These are phyloP conservation scores for Thecophora atra DNA, from an alignment of 2,888 invertebrate species.

Conservation along the genomic window DNA sequence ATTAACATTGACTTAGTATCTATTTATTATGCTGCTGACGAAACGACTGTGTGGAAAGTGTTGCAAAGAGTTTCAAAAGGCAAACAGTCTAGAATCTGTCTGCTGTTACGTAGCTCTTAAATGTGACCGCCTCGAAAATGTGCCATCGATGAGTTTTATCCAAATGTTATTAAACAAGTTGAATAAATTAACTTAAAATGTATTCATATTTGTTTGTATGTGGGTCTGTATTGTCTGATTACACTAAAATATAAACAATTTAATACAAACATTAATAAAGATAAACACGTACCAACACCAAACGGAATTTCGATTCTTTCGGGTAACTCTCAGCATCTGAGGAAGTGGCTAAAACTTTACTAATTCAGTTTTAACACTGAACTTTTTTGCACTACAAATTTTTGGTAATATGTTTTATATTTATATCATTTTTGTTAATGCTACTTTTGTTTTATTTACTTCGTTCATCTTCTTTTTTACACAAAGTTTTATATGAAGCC, in stretches of 20 bases:
- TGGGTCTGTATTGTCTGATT: too few species aligned
- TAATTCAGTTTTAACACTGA: too few species aligned
- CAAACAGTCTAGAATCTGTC: neutral
- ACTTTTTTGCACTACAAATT: too few species aligned
- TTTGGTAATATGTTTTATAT: neutral
- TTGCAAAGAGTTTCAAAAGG: neutral
- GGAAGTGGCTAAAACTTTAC: too few species aligned
- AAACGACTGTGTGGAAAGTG: neutral
- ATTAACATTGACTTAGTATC: neutral
- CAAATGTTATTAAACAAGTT: neutral
- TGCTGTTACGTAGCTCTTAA: constrained; percentile 15
- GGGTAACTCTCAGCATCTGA: too few species aligned
- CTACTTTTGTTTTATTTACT: neutral
- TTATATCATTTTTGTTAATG: neutral
- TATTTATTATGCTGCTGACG: neutral
- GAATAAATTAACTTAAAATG: neutral
- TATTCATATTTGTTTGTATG: neutral
- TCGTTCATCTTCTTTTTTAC: too few species aligned
- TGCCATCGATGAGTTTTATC: neutral
- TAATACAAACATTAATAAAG: too few species aligned
- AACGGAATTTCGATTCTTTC: too few species aligned
- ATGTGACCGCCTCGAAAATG: constrained; percentile 32
- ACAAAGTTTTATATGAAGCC: too few species aligned
- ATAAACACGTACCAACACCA: too few species aligned
- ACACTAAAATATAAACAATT: too few species aligned